These are phyloP conservation scores for Arenaria interpres DNA, from an alignment of 2,113 vertebrate species.

Conservation along the genomic window DNA sequence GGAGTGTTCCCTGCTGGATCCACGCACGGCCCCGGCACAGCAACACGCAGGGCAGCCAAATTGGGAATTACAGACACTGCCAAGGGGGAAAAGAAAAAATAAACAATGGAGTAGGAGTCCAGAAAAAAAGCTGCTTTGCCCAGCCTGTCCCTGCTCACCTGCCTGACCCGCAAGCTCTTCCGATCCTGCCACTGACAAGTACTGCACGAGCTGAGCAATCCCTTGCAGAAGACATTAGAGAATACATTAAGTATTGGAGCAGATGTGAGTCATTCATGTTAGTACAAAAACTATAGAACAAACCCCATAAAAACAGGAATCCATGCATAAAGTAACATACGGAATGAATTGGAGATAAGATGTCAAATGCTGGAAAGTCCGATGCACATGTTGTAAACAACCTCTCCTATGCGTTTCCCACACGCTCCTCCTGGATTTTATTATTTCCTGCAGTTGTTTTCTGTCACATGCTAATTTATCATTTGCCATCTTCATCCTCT, in stretches of 20 bases:
- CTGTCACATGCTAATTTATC: slow-evolving; percentile 53
- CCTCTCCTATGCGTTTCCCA: slow-evolving; percentile 42
- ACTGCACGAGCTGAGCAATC: neutral
- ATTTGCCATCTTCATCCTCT: slow-evolving; percentile 55
- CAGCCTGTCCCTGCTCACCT: neutral
- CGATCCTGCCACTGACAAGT: neutral
- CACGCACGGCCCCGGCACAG: neutral
- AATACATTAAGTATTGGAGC: slow-evolving; percentile 69
- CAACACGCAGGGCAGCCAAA: neutral
- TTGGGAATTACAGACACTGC: neutral
- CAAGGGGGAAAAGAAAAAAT: rapidly evolving
- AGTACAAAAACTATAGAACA: slow-evolving; percentile 66
- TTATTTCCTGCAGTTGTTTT: slow-evolving; percentile 47
- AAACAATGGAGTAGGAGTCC: neutral
- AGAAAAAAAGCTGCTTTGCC: neutral
- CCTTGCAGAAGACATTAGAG: slow-evolving; percentile 57
- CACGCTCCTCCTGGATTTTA: slow-evolving; percentile 18
- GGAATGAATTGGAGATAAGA: slow-evolving; percentile 66
- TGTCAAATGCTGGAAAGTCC: slow-evolving; percentile 54
- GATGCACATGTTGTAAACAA: slow-evolving; percentile 19
- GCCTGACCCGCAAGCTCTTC: neutral
- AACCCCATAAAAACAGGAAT: slow-evolving; percentile 68
- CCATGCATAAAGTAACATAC: slow-evolving; percentile 68
- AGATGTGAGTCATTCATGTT: slow-evolving; percentile 76
- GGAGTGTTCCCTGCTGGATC: neutral